These are phyloP conservation scores for Ceyx erithaca DNA, from an alignment of 2,797 vertebrate genomes.

Conservation along the genomic window DNA sequence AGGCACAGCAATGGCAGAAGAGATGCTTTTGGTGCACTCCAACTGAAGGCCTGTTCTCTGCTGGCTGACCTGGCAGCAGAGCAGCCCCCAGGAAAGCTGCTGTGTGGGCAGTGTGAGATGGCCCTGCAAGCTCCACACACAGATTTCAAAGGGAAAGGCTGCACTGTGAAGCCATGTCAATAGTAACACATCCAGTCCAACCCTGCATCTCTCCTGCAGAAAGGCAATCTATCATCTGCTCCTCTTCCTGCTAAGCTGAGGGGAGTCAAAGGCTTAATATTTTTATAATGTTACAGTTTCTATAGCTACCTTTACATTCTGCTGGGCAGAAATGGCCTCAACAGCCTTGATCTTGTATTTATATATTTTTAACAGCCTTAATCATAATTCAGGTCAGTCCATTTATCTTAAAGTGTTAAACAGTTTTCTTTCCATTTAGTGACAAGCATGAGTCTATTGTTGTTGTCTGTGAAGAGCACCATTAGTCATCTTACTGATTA, in stretches of 20 bases:
- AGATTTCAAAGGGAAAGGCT: background rate
- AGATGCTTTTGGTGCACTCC: background rate
- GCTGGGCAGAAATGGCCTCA: background rate
- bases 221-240: background rate
- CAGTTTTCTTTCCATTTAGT: constrained; percentile 50
- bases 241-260: constrained; percentile 40
- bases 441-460: constrained; percentile 21
- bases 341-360: background rate
- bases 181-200: background rate
- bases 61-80: background rate
- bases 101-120: background rate
- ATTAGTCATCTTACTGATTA: constrained; percentile 51
- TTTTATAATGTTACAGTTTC: constrained; percentile 49
- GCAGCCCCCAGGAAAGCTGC: background rate
- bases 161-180: background rate
- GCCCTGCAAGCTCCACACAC: background rate
- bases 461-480: constrained; percentile 42
- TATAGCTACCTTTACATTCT: constrained; percentile 55
- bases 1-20: background rate
- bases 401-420: constrained; percentile 39
- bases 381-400: constrained; percentile 31
- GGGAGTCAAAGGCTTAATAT: constrained; percentile 43
- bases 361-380: constrained; percentile 40
- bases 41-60: background rate
- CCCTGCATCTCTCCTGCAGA: background rate